Evolutionary conservation across 2,888 invertebrate genomes (phyloP), one percentile per base, ranked within the genome.

Genomic region (Polyommatus iphigenia): DNA sequence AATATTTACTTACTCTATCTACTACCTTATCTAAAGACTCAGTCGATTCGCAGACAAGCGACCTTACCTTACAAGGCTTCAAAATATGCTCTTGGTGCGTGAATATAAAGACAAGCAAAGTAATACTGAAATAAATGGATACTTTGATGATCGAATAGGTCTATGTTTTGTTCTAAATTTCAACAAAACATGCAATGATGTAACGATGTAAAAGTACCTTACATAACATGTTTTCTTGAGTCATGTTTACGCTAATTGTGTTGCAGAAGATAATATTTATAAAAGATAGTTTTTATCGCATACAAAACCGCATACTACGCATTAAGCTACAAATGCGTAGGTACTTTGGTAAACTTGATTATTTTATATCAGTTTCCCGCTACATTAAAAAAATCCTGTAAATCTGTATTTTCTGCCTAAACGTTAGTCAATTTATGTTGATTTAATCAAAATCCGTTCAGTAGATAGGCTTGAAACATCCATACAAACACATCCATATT

Each of bases 1-100:
- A 46, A 46, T 73, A 41, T 73, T 73, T 73, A 41, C 73, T 24
- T 46, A 18, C 6, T n/a, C 20, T 24, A 73, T 73, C 46, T 20
- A 6, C 41, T n/a, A 72, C 20, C 5, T 10, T 24, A 46, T 73
- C 41, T 73, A 41, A 73, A 24, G n/a, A 46, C 46, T 50, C 24
- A 24, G 29, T 24, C 24, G 73, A 73, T 73, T 50, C 46, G 73
- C 62, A 24, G 13, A 62, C 62, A 24, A 62, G 62, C n/a, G n/a
- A n/a, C n/a, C n/a, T n/a, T 13, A 24, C 62, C 62, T 62, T 62
- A 24, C 4, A 10, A 59, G 20, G 18, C n/a, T 57, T 57, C n/a
- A 46, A 46, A 13, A 20, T 18, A 36, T 72, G 24, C 10, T 20
- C 18, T 46, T 72, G 1, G 15, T 29, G 0, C 13, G 18, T 71